Evolutionary conservation across 1,140 invertebrate genomes (phyloP).

Genomic region (Odontomachus brunneus): DNA sequence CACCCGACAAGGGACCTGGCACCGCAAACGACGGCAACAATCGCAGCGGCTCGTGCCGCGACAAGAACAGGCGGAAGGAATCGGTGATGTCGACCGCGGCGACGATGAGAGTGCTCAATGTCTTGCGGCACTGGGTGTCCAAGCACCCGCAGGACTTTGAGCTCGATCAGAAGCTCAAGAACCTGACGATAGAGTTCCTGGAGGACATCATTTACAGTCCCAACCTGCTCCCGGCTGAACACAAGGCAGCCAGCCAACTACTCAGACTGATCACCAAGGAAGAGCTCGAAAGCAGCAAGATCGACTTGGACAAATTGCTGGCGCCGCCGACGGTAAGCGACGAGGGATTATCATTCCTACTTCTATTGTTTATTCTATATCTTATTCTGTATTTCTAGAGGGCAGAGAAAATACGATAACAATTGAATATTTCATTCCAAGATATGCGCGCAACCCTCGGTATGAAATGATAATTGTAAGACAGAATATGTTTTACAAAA

Average conservation of each 20-base stretch:
- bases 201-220: constrained; percentile 95
- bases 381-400: no score
- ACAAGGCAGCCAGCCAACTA: constrained; percentile 94
- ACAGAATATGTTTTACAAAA: no score
- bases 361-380: background rate
- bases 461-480: no score
- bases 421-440: no score
- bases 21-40: constrained; percentile 77
- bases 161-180: constrained; percentile 90
- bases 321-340: constrained; percentile 88
- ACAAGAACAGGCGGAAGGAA: constrained; percentile 89
- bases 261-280: constrained; percentile 92
- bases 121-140: constrained; percentile 91
- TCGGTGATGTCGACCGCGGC: constrained; percentile 96
- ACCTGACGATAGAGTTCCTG: constrained; percentile 93
- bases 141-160: constrained; percentile 94
- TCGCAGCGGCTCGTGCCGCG: constrained; percentile 79
- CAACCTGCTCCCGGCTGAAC: constrained; percentile 94
- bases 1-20: constrained; percentile 86
- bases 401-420: no score
- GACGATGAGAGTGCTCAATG: constrained; percentile 96
- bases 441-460: no score
- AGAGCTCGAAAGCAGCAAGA: constrained; percentile 86
- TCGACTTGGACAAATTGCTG: constrained; percentile 91
- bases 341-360: background rate